These are phyloP conservation scores for Clarias batrachus DNA, from an alignment of 2,113 vertebrate genomes.

Conservation along the genomic window DNA sequence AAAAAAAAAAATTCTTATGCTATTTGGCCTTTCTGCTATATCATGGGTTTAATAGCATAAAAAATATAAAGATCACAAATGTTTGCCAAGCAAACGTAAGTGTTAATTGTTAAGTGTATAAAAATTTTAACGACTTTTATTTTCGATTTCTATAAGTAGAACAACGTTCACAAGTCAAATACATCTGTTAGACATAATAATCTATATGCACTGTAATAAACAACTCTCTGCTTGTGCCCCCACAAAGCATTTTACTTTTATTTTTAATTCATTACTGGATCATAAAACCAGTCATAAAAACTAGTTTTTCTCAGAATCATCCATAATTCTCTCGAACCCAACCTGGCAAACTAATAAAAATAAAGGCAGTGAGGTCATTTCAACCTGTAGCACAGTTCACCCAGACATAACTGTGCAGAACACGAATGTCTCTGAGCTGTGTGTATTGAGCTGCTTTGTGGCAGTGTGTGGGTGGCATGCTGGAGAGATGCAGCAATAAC, in stretches of 20 bases:
- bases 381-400: neutral
- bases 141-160: neutral
- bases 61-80: neutral
- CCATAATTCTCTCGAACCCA: neutral
- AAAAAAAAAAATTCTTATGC: too few species aligned
- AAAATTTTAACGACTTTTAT: neutral
- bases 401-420: neutral
- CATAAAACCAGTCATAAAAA: neutral
- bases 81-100: neutral
- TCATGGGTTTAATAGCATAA: neutral
- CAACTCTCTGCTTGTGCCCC: neutral
- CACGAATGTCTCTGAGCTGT: neutral
- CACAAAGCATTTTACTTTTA: neutral
- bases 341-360: constrained; percentile 5
- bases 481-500: constrained; percentile 31
- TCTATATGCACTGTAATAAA: neutral
- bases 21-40: neutral
- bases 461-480: constrained; percentile 22
- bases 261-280: neutral
- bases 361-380: neutral
- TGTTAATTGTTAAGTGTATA: neutral
- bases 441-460: constrained; percentile 4
- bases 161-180: neutral
- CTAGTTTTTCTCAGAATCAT: neutral
- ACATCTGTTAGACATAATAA: neutral